Conservation (phyloP, 2,888 invertebrate species). For the Mesorhabditis belari region DNA sequence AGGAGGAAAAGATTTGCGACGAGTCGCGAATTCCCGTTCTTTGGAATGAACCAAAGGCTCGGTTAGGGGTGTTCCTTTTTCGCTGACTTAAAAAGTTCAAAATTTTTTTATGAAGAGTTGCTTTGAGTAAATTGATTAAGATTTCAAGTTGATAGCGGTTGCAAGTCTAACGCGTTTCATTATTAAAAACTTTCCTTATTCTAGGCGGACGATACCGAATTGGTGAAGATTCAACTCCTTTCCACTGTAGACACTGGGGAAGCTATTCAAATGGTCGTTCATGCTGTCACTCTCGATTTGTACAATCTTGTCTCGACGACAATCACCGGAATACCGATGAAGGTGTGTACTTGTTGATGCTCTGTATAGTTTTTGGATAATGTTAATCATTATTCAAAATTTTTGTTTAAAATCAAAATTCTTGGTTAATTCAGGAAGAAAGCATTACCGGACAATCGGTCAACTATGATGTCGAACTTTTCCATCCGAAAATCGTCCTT, state of each 20-base stretch:
- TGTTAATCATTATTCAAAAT: no score
- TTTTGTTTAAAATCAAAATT: no score
- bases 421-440: slow-evolving; percentile 26
- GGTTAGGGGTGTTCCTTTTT: not conserved
- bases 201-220: slow-evolving; percentile 1
- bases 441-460: slow-evolving; percentile 77
- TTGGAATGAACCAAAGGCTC: not conserved
- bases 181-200: not conserved
- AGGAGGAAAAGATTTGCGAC: not conserved
- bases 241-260: not conserved
- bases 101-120: no score
- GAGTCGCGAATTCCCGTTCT: not conserved
- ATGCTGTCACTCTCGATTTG: slow-evolving; percentile 62
- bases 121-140: no score
- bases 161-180: no score
- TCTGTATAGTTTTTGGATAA: no score
- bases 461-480: slow-evolving; percentile 95
- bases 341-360: no score
- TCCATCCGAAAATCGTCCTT: slow-evolving; percentile 62
- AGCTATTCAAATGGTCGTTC: slow-evolving; percentile 11
- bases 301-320: slow-evolving; percentile 89
- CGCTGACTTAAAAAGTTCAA: no score
- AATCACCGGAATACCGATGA: slow-evolving; percentile 98
- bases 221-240: not conserved
- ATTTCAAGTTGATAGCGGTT: no score